Evolutionary conservation across 2,797 vertebrate genomes (phyloP).

Genomic region (Diplodus puntazzo): DNA sequence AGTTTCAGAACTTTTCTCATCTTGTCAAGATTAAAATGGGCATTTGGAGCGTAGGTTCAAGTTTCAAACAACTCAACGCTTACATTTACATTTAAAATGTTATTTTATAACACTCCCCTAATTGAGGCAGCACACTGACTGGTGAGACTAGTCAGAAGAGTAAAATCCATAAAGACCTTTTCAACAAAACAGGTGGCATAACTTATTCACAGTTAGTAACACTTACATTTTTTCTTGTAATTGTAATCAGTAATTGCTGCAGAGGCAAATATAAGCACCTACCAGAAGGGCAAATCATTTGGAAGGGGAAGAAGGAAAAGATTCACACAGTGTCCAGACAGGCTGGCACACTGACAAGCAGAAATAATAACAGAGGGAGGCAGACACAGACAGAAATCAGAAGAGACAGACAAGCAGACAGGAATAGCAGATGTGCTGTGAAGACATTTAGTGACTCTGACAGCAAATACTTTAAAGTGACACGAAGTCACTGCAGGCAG

Average conservation of each 20-base stretch:
- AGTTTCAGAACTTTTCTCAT: neutral
- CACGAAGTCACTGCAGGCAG: slow-evolving; percentile 9
- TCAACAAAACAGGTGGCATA: neutral
- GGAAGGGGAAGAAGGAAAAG: neutral
- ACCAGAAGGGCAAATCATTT: neutral
- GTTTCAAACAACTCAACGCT: neutral
- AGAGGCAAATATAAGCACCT: neutral
- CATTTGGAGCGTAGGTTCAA: neutral
- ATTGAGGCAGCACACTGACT: too few species aligned
- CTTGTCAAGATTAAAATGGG: neutral
- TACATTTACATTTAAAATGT: neutral
- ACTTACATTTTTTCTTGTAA: neutral
- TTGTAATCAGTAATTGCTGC: neutral
- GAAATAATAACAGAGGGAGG: slow-evolving; percentile 39
- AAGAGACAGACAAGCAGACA: slow-evolving; percentile 67
- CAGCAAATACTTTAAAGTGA: slow-evolving; percentile 60
- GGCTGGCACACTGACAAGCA: slow-evolving; percentile 4
- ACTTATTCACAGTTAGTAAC: neutral
- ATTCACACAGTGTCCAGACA: slow-evolving; percentile 10
- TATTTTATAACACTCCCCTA: too few species aligned
- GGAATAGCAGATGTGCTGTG: slow-evolving; percentile 67
- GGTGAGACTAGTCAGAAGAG: neutral
- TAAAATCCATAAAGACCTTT: neutral
- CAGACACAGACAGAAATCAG: slow-evolving; percentile 46
- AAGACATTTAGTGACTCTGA: slow-evolving; percentile 66